Base-by-base conservation (phyloP, 2,888 invertebrate genomes). In the Brachypterus glaber region DNA sequence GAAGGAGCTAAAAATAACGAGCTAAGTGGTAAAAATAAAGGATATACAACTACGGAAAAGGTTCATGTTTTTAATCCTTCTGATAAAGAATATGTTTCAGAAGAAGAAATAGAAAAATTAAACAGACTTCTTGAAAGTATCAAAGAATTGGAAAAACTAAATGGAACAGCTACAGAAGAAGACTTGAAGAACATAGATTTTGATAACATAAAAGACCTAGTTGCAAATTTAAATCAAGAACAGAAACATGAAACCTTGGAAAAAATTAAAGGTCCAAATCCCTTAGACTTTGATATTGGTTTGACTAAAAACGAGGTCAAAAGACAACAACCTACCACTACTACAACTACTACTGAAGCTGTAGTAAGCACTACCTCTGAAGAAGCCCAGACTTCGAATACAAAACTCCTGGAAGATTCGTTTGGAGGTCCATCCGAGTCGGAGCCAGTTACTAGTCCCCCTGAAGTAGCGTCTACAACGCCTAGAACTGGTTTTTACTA, bases 401-500 rank as follows among this genome's bases (percentile, higher is more conserved):
- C 80, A 24, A 65, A 72, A 29, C 84, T 82, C 53, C 64, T 87
- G 35, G 85, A 80, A 56, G 83, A 79, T 47, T 86, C 86, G 0
- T 87, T 88, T 53, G 83, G 82, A 18, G 82, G 80, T 14, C 69
- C 69, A 30, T 73, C 78, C 2, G 63, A 69, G 24, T 73, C 78
- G 2, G 70, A 71, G 1, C 71, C 51, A 16, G 47, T 47, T 9
- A 70, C 72, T 1, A 67, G 63, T 25, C 59, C 67, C 26, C 70
- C 72, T 9, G 74, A 77, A 0, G 77, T 79, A 52, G 73, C 78
- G 2, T 70, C 72, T 11, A 79, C 84, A 3, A 73, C 80, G 0
- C 73, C 79, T 0, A 74, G 75, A 51, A 86, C 80, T 41, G 89
- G 88, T 0, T 79, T 88, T 48, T 89, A 88, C 58, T 88, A 87